These are phyloP conservation scores for Agrilus planipennis DNA, from an alignment of 1,140 invertebrate genomes.

Conservation along the genomic window DNA sequence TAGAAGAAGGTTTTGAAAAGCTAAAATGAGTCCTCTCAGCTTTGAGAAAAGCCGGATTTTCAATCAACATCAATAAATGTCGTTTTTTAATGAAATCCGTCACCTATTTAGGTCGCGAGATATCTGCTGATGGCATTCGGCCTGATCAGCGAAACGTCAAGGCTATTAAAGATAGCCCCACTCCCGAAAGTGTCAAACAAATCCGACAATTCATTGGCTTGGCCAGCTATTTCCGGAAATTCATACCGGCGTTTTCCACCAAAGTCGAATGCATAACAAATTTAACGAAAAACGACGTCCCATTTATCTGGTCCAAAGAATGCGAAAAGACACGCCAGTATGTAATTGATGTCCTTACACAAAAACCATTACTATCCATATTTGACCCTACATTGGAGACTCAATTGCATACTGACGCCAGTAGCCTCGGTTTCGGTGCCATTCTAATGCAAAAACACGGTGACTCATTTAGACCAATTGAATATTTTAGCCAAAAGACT, in stretches of 20 bases:
- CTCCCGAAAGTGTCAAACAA: slow-evolving; percentile 20
- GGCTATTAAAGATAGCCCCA: too few species aligned
- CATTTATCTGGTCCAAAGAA: slow-evolving; percentile 3
- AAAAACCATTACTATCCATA: slow-evolving; percentile 6
- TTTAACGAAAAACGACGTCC: slow-evolving; percentile 11
- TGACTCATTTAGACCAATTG: slow-evolving; percentile 11
- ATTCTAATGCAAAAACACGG: slow-evolving; percentile 26
- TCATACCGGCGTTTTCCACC: slow-evolving; percentile 22
- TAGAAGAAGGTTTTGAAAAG: too few species aligned
- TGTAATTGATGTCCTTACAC: slow-evolving; percentile 3
- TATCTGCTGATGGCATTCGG: too few species aligned
- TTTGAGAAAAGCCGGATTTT: too few species aligned
- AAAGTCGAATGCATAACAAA: slow-evolving; percentile 23
- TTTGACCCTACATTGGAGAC: slow-evolving; percentile 14
- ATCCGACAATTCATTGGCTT: slow-evolving; percentile 23
- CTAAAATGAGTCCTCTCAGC: too few species aligned
- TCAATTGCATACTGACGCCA: slow-evolving; percentile 29
- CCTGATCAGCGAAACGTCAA: too few species aligned
- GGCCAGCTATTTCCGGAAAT: slow-evolving; percentile 23
- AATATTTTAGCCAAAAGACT: slow-evolving; percentile 24
- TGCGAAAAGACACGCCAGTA: neutral
- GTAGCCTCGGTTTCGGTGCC: slow-evolving; percentile 24
- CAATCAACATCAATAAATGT: too few species aligned
- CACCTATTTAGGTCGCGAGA: too few species aligned
- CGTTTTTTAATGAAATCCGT: too few species aligned